Evolutionary conservation across 2,797 vertebrate species (phyloP).

Genomic region (Xyrichtys novacula): DNA sequence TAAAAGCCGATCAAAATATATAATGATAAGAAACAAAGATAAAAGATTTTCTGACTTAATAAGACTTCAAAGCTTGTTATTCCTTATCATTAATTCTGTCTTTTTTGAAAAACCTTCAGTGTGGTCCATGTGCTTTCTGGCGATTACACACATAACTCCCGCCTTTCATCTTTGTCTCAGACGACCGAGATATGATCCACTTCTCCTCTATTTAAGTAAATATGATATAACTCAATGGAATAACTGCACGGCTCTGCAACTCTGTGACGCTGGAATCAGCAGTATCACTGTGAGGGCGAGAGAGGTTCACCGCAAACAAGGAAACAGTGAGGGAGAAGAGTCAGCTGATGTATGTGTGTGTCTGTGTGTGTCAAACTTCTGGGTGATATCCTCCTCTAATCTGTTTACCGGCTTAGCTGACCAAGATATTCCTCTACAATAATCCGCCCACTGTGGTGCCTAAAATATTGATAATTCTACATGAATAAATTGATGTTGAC

Average conservation of each 20-base stretch:
- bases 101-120: conserved; percentile 24
- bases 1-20: conserved; percentile 32
- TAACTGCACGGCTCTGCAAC: conserved; percentile 78
- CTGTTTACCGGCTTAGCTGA: conserved; percentile 78
- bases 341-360: conserved; percentile 25
- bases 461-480: conserved; percentile 63
- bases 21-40: conserved; percentile 37
- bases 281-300: conserved; percentile 54
- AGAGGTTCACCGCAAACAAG: conserved; percentile 44
- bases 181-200: conserved; percentile 55
- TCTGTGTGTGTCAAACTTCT: conserved; percentile 57
- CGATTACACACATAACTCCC: conserved; percentile 43
- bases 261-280: conserved; percentile 75
- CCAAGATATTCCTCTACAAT: conserved; percentile 74
- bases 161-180: conserved; percentile 56
- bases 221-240: conserved; percentile 74
- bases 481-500: conserved; percentile 71
- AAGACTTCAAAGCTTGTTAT: conserved; percentile 40
- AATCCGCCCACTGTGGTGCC: conserved; percentile 51
- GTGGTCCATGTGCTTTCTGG: conserved; percentile 44
- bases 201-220: conserved; percentile 42
- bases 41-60: conserved; percentile 27
- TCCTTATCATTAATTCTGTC: conserved; percentile 44
- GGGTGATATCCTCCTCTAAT: conserved; percentile 75
- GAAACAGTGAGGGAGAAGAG: conserved; percentile 49